Conservation (phyloP, 2,797 vertebrate species). For the Paratrypauchen microcephalus region DNA sequence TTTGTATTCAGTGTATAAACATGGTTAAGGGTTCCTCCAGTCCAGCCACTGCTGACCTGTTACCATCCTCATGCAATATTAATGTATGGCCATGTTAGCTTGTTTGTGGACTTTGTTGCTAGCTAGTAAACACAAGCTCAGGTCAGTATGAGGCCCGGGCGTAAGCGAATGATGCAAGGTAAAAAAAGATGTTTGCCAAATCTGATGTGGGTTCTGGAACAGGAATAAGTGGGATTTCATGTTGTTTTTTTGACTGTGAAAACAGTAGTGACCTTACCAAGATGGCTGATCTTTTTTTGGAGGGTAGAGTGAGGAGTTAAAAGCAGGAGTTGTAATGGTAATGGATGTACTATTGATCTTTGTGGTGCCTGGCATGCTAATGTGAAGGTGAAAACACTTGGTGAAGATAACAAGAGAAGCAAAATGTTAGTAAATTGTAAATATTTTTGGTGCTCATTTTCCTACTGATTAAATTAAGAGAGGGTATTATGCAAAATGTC, state of each 20-base stretch:
- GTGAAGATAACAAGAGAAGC: neutral
- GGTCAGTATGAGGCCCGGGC: slow-evolving; percentile 34
- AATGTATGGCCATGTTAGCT: slow-evolving; percentile 15
- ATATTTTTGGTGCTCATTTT: neutral
- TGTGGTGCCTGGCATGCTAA: neutral
- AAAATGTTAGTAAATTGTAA: neutral
- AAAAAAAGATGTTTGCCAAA: neutral
- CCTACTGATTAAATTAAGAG: too few species aligned
- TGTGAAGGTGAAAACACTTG: neutral
- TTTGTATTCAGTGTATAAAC: slow-evolving; percentile 30
- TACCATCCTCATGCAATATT: slow-evolving; percentile 53
- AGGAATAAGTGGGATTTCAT: neutral
- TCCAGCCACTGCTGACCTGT: slow-evolving; percentile 24
- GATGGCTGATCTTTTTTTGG: neutral
- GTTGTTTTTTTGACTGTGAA: neutral
- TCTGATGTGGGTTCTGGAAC: neutral
- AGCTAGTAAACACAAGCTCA: slow-evolving; percentile 11
- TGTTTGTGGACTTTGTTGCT: slow-evolving; percentile 18
- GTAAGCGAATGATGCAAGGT: neutral
- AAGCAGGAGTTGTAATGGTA: neutral
- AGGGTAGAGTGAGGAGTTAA: neutral
- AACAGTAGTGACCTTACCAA: neutral
- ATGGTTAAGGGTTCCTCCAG: slow-evolving; percentile 38
- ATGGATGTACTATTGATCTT: neutral
- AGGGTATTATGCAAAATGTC: too few species aligned